phyloP scores from a whole-genome alignment of 1,140 invertebrate genomes.

The Ridgeia piscesae region DNA sequence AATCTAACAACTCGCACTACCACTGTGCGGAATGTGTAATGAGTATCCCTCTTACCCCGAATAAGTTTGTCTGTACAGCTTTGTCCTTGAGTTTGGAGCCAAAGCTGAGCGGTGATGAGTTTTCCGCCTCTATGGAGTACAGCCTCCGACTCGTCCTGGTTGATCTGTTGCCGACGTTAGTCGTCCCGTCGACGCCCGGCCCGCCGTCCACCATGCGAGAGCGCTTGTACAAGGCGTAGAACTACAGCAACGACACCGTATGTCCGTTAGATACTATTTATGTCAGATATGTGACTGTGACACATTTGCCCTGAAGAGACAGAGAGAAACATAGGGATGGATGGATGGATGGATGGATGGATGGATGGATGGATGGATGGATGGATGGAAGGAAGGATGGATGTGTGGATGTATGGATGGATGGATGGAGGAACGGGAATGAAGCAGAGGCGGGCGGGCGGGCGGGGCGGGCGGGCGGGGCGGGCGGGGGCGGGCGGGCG shows the following conservation, averaged over 20 bases:
- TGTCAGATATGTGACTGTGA: too few relatives aligned
- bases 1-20: too few relatives aligned
- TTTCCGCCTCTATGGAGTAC: background rate
- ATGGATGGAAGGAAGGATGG: too few relatives aligned
- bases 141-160: background rate
- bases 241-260: background rate
- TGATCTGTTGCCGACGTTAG: background rate
- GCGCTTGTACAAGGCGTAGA: background rate
- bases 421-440: too few relatives aligned
- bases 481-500: too few relatives aligned
- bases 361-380: too few relatives aligned
- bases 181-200: conserved; percentile 20
- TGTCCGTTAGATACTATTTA: background rate
- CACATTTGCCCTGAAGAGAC: too few relatives aligned
- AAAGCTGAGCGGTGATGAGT: background rate
- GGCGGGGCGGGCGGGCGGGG: too few relatives aligned
- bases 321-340: too few relatives aligned
- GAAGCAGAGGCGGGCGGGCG: too few relatives aligned
- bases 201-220: conserved; percentile 17
- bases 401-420: too few relatives aligned
- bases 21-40: background rate
- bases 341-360: too few relatives aligned
- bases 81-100: background rate
- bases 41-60: background rate
- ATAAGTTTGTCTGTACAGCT: background rate